Percentiles rank a stretch among this genome's conserved stretches.
phyloP scores from a whole-genome alignment of 2,888 invertebrate genomes.

The Lithophane socia region DNA sequence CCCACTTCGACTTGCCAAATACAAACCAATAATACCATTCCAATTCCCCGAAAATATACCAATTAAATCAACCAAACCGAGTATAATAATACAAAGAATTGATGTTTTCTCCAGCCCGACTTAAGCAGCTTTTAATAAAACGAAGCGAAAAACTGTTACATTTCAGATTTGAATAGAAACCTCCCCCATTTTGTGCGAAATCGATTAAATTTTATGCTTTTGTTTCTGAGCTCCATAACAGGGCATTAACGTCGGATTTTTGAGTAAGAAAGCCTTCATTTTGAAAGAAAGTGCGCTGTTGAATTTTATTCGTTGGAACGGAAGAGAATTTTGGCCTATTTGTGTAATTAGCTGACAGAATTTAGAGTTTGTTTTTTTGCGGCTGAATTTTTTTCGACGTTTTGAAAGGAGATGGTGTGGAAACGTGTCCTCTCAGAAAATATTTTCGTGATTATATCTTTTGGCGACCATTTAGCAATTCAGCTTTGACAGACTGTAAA shows the following conservation, averaged over 20 bases:
- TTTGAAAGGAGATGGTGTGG: slow-evolving; percentile 34
- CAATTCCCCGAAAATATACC: slow-evolving; percentile 16
- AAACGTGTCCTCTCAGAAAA: slow-evolving; percentile 38
- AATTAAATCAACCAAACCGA: slow-evolving; percentile 43
- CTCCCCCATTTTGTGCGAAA: slow-evolving; percentile 44
- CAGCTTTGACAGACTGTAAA: not conserved
- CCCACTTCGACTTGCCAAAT: not conserved
- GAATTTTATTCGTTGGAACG: slow-evolving; percentile 59
- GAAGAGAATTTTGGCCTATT: slow-evolving; percentile 49
- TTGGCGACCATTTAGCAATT: slow-evolving; percentile 12
- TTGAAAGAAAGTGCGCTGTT: slow-evolving; percentile 60
- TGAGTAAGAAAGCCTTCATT: slow-evolving; percentile 59
- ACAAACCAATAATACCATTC: slow-evolving; percentile 9
- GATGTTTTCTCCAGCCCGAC: slow-evolving; percentile 35
- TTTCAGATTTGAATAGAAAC: slow-evolving; percentile 47
- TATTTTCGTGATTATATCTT: slow-evolving; percentile 17
- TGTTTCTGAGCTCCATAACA: slow-evolving; percentile 59
- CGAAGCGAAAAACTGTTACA: slow-evolving; percentile 51
- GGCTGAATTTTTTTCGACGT: slow-evolving; percentile 24
- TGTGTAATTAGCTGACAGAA: slow-evolving; percentile 59
- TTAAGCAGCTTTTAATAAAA: slow-evolving; percentile 58
- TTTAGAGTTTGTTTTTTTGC: slow-evolving; percentile 51
- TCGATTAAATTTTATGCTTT: slow-evolving; percentile 66
- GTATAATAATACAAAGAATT: slow-evolving; percentile 43
- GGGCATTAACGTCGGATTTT: slow-evolving; percentile 54